Evolutionary conservation across 1,140 invertebrate genomes (phyloP).

Genomic region (Tetramorium parvispinum): DNA sequence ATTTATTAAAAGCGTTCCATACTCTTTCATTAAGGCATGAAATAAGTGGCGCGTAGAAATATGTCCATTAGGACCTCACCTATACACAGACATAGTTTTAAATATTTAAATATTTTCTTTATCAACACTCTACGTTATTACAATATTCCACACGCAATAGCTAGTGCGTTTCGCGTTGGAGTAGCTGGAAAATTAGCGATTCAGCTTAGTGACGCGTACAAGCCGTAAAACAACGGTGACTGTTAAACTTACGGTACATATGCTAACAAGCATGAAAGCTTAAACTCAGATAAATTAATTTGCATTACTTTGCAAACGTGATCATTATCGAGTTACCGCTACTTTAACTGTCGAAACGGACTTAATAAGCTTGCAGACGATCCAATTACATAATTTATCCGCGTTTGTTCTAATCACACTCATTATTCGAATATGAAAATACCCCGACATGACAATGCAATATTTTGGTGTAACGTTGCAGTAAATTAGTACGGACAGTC

Average conservation of each 20-base stretch:
- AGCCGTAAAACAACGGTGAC: slow-evolving; percentile 2
- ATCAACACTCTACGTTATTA: slow-evolving; percentile 3
- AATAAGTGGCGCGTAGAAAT: slow-evolving; percentile 12
- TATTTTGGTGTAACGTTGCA: slow-evolving; percentile 2
- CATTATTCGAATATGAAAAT: slow-evolving; percentile 31
- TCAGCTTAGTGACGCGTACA: slow-evolving; percentile 2
- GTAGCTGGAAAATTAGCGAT: slow-evolving; percentile 3
- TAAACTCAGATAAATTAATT: slow-evolving; percentile 45
- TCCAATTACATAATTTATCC: slow-evolving; percentile 41
- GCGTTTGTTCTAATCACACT: slow-evolving; percentile 48
- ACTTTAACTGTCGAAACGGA: slow-evolving; percentile 39
- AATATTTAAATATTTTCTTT: slow-evolving; percentile 41
- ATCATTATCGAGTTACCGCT: slow-evolving; percentile 48
- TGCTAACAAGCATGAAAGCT: slow-evolving; percentile 41
- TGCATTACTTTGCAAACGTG: slow-evolving; percentile 33
- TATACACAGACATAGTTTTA: not conserved
- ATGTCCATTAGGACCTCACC: not conserved
- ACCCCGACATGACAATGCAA: not conserved
- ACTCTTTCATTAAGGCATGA: slow-evolving; percentile 4
- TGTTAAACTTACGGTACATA: slow-evolving; percentile 28
- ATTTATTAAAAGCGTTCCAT: slow-evolving; percentile 6
- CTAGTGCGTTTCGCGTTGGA: not conserved
- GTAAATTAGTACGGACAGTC: slow-evolving; percentile 2
- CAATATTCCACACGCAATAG: not conserved
- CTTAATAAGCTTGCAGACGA: slow-evolving; percentile 30